A percentile compares a stretch with the other conserved stretches of the same genome.
phyloP scores from a whole-genome alignment of 2,888 invertebrate species.

The Hipparchia sbordonii region DNA sequence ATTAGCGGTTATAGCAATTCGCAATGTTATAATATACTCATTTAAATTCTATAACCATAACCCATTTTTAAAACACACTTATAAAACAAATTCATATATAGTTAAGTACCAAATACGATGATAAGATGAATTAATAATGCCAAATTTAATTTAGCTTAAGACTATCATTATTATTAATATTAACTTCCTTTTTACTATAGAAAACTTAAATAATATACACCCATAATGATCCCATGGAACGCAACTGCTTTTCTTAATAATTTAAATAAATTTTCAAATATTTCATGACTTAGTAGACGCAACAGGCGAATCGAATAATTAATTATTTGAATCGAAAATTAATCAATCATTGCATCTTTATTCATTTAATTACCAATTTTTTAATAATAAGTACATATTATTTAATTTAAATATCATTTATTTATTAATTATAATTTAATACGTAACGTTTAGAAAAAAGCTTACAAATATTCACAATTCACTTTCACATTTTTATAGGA shows the following conservation, averaged over 20 bases:
- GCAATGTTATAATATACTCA: too few species aligned
- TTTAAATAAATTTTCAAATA: constrained; percentile 2
- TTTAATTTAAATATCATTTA: constrained; percentile 8
- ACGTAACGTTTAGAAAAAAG: constrained; percentile 1
- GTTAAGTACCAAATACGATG: constrained; percentile 17
- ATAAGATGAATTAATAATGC: constrained; percentile 19
- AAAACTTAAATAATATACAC: constrained; percentile 16
- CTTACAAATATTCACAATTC: constrained; percentile 14
- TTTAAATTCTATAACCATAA: background rate
- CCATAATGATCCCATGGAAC: constrained; percentile 11
- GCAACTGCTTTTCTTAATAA: background rate
- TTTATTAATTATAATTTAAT: constrained; percentile 15
- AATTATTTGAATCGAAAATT: constrained; percentile 1
- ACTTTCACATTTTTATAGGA: background rate
- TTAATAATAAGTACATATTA: constrained; percentile 7
- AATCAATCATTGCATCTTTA: background rate
- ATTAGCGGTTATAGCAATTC: too few species aligned
- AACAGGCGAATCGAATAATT: background rate
- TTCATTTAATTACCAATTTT: constrained; percentile 3
- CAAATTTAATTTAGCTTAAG: constrained; percentile 33
- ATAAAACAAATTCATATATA: background rate
- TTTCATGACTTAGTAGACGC: background rate
- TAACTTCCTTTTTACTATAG: background rate
- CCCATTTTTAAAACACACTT: constrained; percentile 1
- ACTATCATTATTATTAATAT: constrained; percentile 13